Conservation (phyloP, 2,113 vertebrate species). For the Dolichallabes microphthalmus region DNA sequence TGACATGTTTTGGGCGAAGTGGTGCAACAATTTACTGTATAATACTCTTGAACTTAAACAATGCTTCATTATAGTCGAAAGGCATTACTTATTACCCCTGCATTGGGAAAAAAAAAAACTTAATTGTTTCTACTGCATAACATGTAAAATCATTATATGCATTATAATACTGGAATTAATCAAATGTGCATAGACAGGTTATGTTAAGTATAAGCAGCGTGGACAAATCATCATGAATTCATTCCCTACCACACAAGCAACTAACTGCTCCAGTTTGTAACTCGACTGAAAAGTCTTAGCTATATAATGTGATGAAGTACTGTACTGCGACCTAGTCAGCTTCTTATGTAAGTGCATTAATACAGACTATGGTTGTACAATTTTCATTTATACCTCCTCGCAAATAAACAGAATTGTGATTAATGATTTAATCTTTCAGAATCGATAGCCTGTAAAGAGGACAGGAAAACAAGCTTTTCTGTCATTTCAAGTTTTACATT, state of each 20-base stretch:
- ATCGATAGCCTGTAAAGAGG: neutral
- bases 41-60: neutral
- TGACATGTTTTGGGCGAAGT: neutral
- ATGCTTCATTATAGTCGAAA: neutral
- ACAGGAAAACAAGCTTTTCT: neutral
- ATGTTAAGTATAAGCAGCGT: neutral
- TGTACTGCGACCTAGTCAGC: neutral
- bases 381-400: neutral
- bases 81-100: neutral
- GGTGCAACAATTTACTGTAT: neutral
- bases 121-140: neutral
- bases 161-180: neutral
- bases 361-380: neutral
- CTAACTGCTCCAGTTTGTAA: neutral
- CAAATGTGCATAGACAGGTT: neutral
- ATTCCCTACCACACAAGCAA: neutral
- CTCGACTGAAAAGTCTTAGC: neutral
- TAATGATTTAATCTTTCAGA: neutral
- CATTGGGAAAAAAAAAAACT: neutral
- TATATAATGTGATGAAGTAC: neutral
- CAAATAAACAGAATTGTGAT: neutral
- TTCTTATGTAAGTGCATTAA: neutral
- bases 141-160: neutral
- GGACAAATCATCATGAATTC: neutral
- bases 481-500: neutral